Evolutionary conservation across 2,888 invertebrate species (phyloP).

Genomic region (Eupithecia insigniata): DNA sequence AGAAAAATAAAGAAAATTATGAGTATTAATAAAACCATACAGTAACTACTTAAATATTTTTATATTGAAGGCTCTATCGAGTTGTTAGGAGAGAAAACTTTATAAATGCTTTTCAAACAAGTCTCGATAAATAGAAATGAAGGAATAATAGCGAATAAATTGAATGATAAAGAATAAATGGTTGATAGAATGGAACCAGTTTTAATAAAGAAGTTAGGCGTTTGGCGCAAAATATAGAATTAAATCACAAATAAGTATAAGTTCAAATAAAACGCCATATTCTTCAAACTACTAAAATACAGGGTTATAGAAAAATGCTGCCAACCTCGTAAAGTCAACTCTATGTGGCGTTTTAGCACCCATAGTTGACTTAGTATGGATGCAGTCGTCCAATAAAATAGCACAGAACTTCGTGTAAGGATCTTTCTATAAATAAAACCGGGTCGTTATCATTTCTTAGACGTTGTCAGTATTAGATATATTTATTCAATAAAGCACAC

Average conservation of each 20-base stretch:
- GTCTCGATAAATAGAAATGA: neutral
- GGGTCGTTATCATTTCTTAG: slow-evolving; percentile 7
- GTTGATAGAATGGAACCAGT: neutral
- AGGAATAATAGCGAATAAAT: neutral
- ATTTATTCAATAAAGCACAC: too few relatives aligned
- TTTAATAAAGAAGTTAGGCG: neutral
- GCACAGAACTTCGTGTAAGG: slow-evolving; percentile 11
- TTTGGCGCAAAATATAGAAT: neutral
- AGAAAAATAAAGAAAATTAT: neutral
- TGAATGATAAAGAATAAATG: neutral
- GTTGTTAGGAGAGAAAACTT: neutral
- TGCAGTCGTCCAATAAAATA: slow-evolving; percentile 19
- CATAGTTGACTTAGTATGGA: slow-evolving; percentile 8
- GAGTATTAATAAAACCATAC: neutral
- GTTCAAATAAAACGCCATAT: neutral
- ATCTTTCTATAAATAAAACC: slow-evolving; percentile 15
- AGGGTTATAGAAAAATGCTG: slow-evolving; percentile 2
- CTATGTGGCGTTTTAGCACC: neutral
- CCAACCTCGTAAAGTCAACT: slow-evolving; percentile 3
- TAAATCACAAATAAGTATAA: neutral
- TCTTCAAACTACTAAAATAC: neutral
- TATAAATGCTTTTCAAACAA: neutral
- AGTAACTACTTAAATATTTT: neutral
- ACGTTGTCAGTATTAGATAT: neutral
- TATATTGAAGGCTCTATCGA: neutral